Base-by-base conservation (phyloP, 2,888 invertebrate species). In the Agrochola macilenta region DNA sequence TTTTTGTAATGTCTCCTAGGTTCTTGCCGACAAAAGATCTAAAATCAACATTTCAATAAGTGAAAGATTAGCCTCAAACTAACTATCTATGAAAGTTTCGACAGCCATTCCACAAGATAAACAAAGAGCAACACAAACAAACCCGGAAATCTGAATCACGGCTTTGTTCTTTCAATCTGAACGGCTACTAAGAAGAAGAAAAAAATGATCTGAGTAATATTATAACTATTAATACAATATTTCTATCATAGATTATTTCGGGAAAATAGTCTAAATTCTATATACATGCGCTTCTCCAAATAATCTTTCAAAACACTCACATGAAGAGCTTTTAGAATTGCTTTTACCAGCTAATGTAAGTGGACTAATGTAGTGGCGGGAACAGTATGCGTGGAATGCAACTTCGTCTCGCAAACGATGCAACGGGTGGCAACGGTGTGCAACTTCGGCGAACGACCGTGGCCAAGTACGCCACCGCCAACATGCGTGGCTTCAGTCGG, bases 361-460 rank as follows among this genome's bases (percentile, higher is more conserved):
- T 78, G 81, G 86, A 85, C 83, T 84, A 81, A 76, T 83, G 78
- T 79, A 74, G 74, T 81, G 89, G 90, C 90, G 92, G 93, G 90
- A 91, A 92, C 87, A 93, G 93, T 89, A 95, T 94, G 93, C 79
- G 81, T 85, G 93, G 95, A 95, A 94, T 95, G 94, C 91, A 92
- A 93, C 89, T 89, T 85, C 88, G 90, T 91, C 90, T 90, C 91
- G 91, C 90, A 87, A 90, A 89, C 91, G 90, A 87, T 91, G 92
- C 91, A 83, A 64, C 63, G 69, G 65, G 49, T 46, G 86, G 71
- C 49, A 20, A 61, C 39, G 52, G 74, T 26, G 82, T 90, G 90
- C 89, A 89, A 88, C 89, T 89, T 90, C 92, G 91, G 92, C 93
- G 90, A 93, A 93, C 92, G 92, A 92, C 90, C 93, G 93, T 88